Evolutionary conservation across 2,888 invertebrate genomes (phyloP), one percentile per base, ranked within the genome.

Genomic region (Leptopterna dolabrata): DNA sequence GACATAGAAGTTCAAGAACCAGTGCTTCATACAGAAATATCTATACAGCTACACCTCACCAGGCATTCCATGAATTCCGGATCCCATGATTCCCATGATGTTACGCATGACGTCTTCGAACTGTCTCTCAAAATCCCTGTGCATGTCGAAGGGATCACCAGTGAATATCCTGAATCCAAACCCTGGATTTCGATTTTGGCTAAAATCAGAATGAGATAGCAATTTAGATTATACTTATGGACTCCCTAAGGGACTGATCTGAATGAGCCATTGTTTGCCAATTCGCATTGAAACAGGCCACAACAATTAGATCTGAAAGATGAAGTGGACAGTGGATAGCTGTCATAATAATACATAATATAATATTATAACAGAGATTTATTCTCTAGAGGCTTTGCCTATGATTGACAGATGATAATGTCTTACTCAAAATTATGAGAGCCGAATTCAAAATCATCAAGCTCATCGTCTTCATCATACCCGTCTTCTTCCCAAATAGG

Each of bases 81-180:
- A 19, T 14, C 85, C 73, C 71, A 73, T 43, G 41, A 83, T 19
- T 9, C 85, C 76, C 85, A 85, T 85, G 4, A 85, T 27, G 88
- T 29, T 85, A 2, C 92, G 93, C 89, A 94, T 90, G 88, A 94
- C 92, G 83, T 93, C 92, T 88, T 93, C 93, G 92, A 95, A 92
- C 91, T 95, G 94, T 11, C 93, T 92, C 90, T 94, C 94, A 90
- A 94, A 94, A 89, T 93, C 94, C 88, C 92, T 92, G 88, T 94
- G 94, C 91, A 94, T 93, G 91, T 94, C 93, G 89, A 94, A 90
- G 0, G 94, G 94, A 91, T 94, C 93, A 29, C 89, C 89, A 11
- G 93, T 93, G 88, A 94, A 94, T n/a, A 94, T 91, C 89, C 93
- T 92, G 90, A 94, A 94, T 13, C 92, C 91, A 89, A 92, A 92